Base-by-base conservation (phyloP, 2,888 invertebrate genomes). In the Aproaerema taeniolella region DNA sequence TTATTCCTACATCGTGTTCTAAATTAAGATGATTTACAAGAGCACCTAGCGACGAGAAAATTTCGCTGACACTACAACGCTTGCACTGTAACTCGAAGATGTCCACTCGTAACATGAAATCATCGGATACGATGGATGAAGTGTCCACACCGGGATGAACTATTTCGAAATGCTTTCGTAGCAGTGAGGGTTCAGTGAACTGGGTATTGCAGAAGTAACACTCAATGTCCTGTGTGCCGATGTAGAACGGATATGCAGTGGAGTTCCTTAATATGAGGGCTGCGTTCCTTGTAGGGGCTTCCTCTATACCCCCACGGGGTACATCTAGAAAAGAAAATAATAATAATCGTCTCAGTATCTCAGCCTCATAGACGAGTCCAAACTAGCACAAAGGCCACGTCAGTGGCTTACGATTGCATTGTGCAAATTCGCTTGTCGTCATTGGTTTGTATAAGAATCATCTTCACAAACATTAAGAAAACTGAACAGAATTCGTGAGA, bases 181-280 rank as follows among this genome's bases (percentile, higher is more conserved):
- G 67, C 8, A 52, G 43, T 3, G 44, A 43, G 6, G 64, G 59
- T 26, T 60, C 58, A 3, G 42, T 41, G 39, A 56, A 65, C 20
- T 41, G 43, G 26, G 57, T 54, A 44, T 47, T 52, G 52, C 66
- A 65, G 53, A 63, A 68, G 24, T 62, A 58, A 45, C 67, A 67
- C 28, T 52, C 49, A 46, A 60, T 46, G 2, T 43, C 41, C 38
- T 45, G 46, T 25, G 53, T 55, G 4, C 62, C 64, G 26, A 66
- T 53, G 42, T 61, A 51, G 54, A 70, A 68, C 38, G 68, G 70
- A 53, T 62, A 67, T 36, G 61, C 66, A 38, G 68, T 67, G 26
- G 62, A 47, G 48, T 58, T 47, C 49, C 55, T 47, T 43, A 67
- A 49, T 47, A 70, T 47, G 26, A 60, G 43, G 47, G 53, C 53